Conservation (phyloP, 2,888 invertebrate genomes). For the Villa cingulata region DNA sequence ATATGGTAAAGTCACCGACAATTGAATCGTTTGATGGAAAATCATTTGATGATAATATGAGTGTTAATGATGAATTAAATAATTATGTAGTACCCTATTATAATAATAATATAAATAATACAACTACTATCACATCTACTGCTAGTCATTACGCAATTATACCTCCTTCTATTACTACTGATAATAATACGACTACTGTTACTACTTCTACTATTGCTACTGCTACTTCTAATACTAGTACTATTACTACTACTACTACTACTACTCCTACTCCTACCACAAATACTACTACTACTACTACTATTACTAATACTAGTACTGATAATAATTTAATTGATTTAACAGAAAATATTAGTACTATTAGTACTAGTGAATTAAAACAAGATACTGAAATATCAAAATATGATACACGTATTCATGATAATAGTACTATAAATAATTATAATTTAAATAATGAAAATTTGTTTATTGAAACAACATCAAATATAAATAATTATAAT, state of each 20-base stretch:
- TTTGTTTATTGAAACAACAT: background rate
- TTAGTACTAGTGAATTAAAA: background rate
- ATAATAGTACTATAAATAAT: background rate
- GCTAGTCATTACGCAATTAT: too few relatives aligned
- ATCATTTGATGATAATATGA: conserved; percentile 35
- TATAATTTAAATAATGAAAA: background rate
- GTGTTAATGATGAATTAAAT: conserved; percentile 26
- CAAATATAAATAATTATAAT: background rate
- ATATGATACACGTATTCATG: too few relatives aligned
- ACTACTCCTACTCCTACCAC: too few relatives aligned
- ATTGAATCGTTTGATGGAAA: conserved; percentile 36
- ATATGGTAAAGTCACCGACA: conserved; percentile 34
- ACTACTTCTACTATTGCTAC: background rate
- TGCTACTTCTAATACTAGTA: conserved; percentile 1
- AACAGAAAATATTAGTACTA: too few relatives aligned
- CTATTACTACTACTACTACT: background rate
- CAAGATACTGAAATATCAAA: background rate
- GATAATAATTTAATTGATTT: too few relatives aligned
- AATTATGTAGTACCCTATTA: background rate
- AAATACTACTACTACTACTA: background rate
- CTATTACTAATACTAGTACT: background rate
- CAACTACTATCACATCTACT: background rate
- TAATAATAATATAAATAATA: background rate
- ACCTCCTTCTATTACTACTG: conserved; percentile 1
- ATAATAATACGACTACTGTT: background rate